Conservation (phyloP, 2,888 invertebrate species). For the Drosophila flavopinicola region DNA sequence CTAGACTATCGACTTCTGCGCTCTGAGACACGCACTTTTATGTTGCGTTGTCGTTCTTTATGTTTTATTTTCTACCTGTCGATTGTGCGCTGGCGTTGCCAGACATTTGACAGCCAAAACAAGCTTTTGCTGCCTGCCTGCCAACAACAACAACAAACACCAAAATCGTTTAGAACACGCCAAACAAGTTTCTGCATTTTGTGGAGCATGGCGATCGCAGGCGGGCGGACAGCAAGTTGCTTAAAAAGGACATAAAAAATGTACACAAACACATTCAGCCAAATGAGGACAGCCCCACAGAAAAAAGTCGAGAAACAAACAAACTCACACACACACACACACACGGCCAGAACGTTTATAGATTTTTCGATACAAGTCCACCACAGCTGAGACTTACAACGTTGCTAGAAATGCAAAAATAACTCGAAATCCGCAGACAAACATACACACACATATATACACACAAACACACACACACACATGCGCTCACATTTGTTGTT, state of each 20-base stretch:
- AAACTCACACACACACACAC: slow-evolving; percentile 10
- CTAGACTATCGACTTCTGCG: no score
- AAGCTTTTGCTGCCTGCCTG: slow-evolving; percentile 59
- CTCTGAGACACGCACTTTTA: slow-evolving; percentile 59
- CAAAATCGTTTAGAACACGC: slow-evolving; percentile 72
- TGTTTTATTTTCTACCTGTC: slow-evolving; percentile 62
- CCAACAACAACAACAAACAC: slow-evolving; percentile 37
- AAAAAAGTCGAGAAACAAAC: slow-evolving; percentile 24
- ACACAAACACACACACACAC: neutral
- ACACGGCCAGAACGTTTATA: slow-evolving; percentile 34
- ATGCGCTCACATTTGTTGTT: slow-evolving; percentile 12
- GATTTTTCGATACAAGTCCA: slow-evolving; percentile 53
- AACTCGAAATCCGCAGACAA: slow-evolving; percentile 65
- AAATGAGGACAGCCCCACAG: slow-evolving; percentile 51
- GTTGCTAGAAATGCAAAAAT: slow-evolving; percentile 62
- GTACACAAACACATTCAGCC: slow-evolving; percentile 23
- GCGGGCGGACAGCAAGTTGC: slow-evolving; percentile 41
- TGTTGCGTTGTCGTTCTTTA: slow-evolving; percentile 35
- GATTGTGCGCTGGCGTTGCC: slow-evolving; percentile 61
- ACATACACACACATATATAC: slow-evolving; percentile 3
- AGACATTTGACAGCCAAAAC: slow-evolving; percentile 65
- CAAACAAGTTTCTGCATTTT: slow-evolving; percentile 73
- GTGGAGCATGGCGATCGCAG: slow-evolving; percentile 34
- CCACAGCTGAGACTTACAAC: slow-evolving; percentile 56
- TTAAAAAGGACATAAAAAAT: slow-evolving; percentile 69